phyloP scores from a whole-genome alignment of 2,797 vertebrate species.

The Tinamus major region DNA sequence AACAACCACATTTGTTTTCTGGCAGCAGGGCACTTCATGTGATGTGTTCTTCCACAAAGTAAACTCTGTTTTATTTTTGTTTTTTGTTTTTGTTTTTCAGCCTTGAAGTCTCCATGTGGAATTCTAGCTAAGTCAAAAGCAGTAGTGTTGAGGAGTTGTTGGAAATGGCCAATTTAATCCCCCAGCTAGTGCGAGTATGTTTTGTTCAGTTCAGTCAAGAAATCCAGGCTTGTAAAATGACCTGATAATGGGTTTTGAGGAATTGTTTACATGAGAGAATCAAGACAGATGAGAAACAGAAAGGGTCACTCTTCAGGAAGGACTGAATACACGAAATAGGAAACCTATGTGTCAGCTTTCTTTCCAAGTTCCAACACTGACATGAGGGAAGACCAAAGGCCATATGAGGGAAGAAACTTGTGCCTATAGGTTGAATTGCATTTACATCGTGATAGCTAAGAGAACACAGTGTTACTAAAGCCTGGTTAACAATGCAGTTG shows the following conservation, averaged over 20 bases:
- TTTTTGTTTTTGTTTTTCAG: not conserved
- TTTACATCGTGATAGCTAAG: not conserved
- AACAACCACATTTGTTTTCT: not conserved
- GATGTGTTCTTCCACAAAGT: not conserved
- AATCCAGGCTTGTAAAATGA: slow-evolving; percentile 29
- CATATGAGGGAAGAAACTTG: not conserved
- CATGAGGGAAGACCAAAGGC: slow-evolving; percentile 12
- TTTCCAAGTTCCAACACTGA: slow-evolving; percentile 45
- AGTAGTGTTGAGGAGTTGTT: slow-evolving; percentile 27
- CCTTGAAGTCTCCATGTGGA: not conserved
- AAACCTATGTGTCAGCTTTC: slow-evolving; percentile 56
- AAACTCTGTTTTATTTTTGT: not conserved
- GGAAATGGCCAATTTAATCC: slow-evolving; percentile 32
- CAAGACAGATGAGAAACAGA: slow-evolving; percentile 42
- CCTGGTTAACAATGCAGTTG: not conserved
- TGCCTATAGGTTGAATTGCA: not conserved
- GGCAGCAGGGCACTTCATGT: not conserved
- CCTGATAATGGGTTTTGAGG: slow-evolving; percentile 60
- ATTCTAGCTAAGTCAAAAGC: slow-evolving; percentile 54
- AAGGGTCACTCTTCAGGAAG: slow-evolving; percentile 38
- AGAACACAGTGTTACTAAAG: not conserved
- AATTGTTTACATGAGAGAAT: slow-evolving; percentile 53
- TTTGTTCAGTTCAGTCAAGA: slow-evolving; percentile 33
- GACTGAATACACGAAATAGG: slow-evolving; percentile 49
- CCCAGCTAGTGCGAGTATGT: not conserved